Percentiles rank a stretch among this genome's conserved stretches.
phyloP scores from a whole-genome alignment of 2,797 vertebrate species.

The Melanotaenia parkinsoni region DNA sequence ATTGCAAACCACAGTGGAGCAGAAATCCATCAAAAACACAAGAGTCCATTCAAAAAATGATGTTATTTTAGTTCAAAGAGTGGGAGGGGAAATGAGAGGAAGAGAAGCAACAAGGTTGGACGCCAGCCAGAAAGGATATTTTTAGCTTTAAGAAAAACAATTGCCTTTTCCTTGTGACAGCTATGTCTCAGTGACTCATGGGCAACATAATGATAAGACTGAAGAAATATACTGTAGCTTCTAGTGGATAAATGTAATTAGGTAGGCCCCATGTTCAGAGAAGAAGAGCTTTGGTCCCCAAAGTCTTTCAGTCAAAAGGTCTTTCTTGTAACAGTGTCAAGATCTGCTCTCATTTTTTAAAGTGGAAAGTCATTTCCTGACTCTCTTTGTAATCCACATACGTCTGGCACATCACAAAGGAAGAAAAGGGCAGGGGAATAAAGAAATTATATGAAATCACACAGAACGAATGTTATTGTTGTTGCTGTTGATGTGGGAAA shows the following conservation, averaged over 20 bases:
- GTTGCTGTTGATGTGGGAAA: constrained; percentile 77
- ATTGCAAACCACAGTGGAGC: constrained; percentile 68
- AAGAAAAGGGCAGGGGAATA: constrained; percentile 68
- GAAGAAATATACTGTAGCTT: constrained; percentile 42
- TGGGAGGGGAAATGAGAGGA: constrained; percentile 51
- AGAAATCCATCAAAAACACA: constrained; percentile 66
- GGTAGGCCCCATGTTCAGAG: constrained; percentile 31
- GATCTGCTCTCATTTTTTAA: constrained; percentile 69
- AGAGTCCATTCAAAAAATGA: constrained; percentile 57
- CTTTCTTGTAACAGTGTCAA: constrained; percentile 73
- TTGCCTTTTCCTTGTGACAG: constrained; percentile 38
- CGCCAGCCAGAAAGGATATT: constrained; percentile 65
- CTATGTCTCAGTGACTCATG: constrained; percentile 39
- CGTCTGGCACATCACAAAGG: constrained; percentile 79
- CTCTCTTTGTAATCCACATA: constrained; percentile 69
- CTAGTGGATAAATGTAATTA: constrained; percentile 57
- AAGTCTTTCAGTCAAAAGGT: constrained; percentile 68
- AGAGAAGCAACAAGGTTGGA: constrained; percentile 65
- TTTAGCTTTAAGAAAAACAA: constrained; percentile 59
- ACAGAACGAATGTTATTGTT: constrained; percentile 75
- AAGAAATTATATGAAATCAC: constrained; percentile 80
- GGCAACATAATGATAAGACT: constrained; percentile 44
- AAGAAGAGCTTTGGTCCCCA: constrained; percentile 53
- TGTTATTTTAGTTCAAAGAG: constrained; percentile 74
- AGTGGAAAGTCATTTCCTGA: constrained; percentile 79